phyloP scores from a whole-genome alignment of 1,140 invertebrate genomes.

The Bombus pascuorum region DNA sequence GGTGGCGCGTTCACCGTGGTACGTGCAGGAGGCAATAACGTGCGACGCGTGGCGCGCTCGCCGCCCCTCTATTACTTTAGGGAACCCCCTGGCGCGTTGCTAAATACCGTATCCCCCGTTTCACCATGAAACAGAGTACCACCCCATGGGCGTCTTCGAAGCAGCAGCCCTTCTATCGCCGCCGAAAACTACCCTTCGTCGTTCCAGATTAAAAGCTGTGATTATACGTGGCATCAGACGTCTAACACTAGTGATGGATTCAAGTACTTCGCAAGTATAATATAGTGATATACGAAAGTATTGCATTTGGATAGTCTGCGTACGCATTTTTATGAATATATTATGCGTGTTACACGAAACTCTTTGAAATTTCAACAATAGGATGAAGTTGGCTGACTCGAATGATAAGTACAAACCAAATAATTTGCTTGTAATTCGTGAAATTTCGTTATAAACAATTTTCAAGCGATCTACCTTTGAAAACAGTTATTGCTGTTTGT shows the following conservation, averaged over 20 bases:
- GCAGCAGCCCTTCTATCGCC: slow-evolving; percentile 33
- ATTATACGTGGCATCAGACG: slow-evolving; percentile 63
- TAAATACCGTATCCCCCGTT: slow-evolving; percentile 69
- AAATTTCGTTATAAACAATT: too few species aligned
- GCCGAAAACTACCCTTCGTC: slow-evolving; percentile 44
- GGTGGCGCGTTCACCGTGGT: slow-evolving; percentile 36
- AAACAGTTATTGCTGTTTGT: too few species aligned
- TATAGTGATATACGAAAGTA: too few species aligned
- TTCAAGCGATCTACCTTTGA: too few species aligned
- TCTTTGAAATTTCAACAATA: too few species aligned
- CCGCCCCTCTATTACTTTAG: slow-evolving; percentile 61
- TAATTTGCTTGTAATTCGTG: too few species aligned
- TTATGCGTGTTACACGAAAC: too few species aligned
- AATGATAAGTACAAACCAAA: too few species aligned
- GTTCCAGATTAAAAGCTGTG: slow-evolving; percentile 67
- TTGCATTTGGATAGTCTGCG: too few species aligned
- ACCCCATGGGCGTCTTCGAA: slow-evolving; percentile 45
- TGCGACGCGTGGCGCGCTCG: slow-evolving; percentile 70
- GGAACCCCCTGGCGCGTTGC: slow-evolving; percentile 65
- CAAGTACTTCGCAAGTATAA: not conserved
- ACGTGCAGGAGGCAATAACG: slow-evolving; percentile 74
- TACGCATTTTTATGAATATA: too few species aligned
- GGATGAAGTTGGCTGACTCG: too few species aligned
- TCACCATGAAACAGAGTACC: slow-evolving; percentile 7
- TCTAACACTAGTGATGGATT: not conserved